Evolutionary conservation across 2,113 vertebrate species (phyloP), one percentile per base, ranked within the genome.

Genomic region (Paratilapia polleni): DNA sequence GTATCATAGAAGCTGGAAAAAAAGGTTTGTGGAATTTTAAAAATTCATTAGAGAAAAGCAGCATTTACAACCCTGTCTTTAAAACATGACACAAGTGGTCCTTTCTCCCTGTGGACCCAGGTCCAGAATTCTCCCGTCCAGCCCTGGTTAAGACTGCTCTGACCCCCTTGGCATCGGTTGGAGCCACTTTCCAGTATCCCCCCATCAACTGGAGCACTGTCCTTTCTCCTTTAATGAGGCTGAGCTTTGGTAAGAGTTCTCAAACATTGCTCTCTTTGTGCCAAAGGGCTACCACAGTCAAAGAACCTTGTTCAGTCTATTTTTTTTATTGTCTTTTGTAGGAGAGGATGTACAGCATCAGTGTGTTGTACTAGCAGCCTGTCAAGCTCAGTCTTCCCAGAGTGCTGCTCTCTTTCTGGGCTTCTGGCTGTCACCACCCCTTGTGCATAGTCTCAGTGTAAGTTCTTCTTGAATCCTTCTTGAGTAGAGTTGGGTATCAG

Each of bases 221-320:
- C 64, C 96, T 99, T 75, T 97, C 97, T 62, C 97, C 98, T 75
- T 95, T 99, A 49, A 98, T 99, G 97, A 97, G 98, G 36, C 95
- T 99, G 17, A 95, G 97, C 89, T 99, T 99, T 41, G 97, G 98
- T 99, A 95, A 96, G 34, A 59, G 0, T 47, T 41, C 9, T 26
- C 28, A 7, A 41, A 1, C 17, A 0, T 1, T 10, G 11, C 8
- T 43, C 2, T 56, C 2, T 10, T 6, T 1, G 3, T 14, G 3
- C 4, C 24, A 2, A 0, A 0, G 6, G 5, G 10, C 8, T 13
- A 6, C n/a, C 70, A 74, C 8, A 38, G 52, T 12, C 20, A 1
- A 6, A 14, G 15, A 41, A 0, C 2, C 20, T 54, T 22, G 12
- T 41, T 41, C 20, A 14, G 5, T 0, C 3, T 2, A 9, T 19